Evolutionary conservation across 2,888 invertebrate genomes (phyloP), one percentile per base, ranked within the genome.

Genomic region (Eupelmus urozonus): DNA sequence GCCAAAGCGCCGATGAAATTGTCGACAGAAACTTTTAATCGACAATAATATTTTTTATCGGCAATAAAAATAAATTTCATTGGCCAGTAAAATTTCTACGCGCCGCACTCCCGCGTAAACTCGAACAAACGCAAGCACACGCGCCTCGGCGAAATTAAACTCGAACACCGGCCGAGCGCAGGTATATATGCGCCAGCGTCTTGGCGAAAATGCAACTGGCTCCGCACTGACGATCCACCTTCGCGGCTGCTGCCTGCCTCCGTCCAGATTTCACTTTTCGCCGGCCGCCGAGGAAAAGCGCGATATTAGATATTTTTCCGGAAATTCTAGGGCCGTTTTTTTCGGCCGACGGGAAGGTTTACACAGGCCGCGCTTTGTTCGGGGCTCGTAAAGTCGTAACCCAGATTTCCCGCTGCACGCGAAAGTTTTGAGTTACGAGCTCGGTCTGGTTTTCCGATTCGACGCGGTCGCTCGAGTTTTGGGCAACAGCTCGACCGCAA

Each of bases 401-500:
- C 65, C 51, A 62, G 34, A 65, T 74, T 69, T 70, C 18, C 27
- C 53, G 9, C 55, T 25, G 25, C 7, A 7, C 45, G 9, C 13
- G 16, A 45, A 45, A 45, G 45, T 45, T 42, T 67, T 16, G 40
- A 55, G 34, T 45, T 27, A 23, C 42, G 20, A 40, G 29, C 49
- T 34, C 7, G 16, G 23, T 51, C 34, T n/a, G 20, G 40, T 23
- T 72, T 53, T 25, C 57, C 66, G 27, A 71, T 66, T 72, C 16
- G 55, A 25, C 60, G 18, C 18, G 60, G 69, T 34, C n/a, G 2
- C 20, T 49, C 0, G 20, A 77, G 77, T 85, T 86, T 86, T 84
- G 85, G 85, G 83, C 85, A 87, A 86, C 84, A 84, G 62, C 78
- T 62, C 77, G 82, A 85, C 87, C 88, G 79, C 88, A 87, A 83